These are phyloP conservation scores for Planococcus citri DNA, from an alignment of 1,140 invertebrate genomes.

Conservation along the genomic window DNA sequence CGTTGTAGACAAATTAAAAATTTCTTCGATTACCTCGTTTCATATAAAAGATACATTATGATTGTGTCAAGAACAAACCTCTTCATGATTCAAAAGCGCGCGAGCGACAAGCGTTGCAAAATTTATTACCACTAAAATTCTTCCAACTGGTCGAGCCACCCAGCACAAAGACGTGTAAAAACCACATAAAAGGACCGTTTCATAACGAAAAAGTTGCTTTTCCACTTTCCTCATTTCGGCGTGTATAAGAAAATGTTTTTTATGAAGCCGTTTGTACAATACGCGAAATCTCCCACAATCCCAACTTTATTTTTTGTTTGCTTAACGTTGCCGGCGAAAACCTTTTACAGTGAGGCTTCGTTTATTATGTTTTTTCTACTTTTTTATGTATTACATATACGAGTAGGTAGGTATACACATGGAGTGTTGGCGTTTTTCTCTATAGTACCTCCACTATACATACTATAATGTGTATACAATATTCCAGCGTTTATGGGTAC, in stretches of 20 bases:
- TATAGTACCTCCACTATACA: no score
- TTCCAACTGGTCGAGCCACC: neutral
- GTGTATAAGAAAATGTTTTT: slow-evolving; percentile 5
- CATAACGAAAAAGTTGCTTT: neutral
- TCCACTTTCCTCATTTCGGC: neutral
- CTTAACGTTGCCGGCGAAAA: neutral
- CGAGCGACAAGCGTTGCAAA: neutral
- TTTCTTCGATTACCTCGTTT: neutral
- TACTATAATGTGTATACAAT: no score
- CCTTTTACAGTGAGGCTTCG: neutral
- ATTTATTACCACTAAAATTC: neutral
- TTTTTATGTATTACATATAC: no score
- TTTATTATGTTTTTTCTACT: no score
- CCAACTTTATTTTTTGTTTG: neutral
- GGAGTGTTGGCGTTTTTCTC: no score
- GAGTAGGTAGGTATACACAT: no score
- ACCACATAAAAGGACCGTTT: neutral
- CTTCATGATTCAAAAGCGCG: neutral
- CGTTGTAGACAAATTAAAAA: neutral
- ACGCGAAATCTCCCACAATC: slow-evolving; percentile 6
- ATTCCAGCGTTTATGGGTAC: no score
- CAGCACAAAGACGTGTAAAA: neutral
- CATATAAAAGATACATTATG: neutral
- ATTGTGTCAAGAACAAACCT: neutral
- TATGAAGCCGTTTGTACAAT: neutral